These are phyloP conservation scores for Rotaria sp. DNA, from an alignment of 2,888 invertebrate genomes.

Conservation along the genomic window DNA sequence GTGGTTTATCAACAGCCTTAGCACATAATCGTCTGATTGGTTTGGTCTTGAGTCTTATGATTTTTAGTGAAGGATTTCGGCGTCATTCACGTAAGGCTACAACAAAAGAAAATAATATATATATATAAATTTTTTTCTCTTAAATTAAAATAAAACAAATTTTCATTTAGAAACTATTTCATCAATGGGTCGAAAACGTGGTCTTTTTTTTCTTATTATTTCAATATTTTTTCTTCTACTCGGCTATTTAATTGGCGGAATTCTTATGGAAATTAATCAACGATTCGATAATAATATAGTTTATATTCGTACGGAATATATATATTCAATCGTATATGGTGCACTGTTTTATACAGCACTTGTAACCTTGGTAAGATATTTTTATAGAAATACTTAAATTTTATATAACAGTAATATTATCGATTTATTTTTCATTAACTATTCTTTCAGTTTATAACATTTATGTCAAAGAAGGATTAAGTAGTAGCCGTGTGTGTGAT, in stretches of 20 bases:
- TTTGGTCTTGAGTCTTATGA: not conserved
- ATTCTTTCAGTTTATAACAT: too few species aligned
- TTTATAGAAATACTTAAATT: too few species aligned
- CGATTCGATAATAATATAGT: not conserved
- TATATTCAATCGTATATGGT: conserved; percentile 11
- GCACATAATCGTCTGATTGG: not conserved
- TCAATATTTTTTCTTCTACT: not conserved
- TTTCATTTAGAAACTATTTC: not conserved
- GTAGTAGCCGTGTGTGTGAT: too few species aligned
- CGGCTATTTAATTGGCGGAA: not conserved
- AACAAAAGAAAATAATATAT: not conserved
- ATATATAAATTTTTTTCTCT: too few species aligned
- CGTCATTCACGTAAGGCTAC: conserved; percentile 19
- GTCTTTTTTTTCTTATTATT: not conserved
- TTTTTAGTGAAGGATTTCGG: not conserved
- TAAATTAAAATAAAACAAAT: not conserved
- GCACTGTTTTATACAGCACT: not conserved
- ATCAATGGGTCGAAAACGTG: not conserved
- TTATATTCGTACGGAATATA: not conserved
- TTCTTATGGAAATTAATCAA: not conserved
- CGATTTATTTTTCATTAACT: too few species aligned
- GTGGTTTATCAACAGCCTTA: not conserved
- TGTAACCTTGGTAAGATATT: conserved; percentile 2
- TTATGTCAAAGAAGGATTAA: too few species aligned
- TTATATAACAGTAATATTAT: too few species aligned